These are phyloP conservation scores for Heterodera schachtii DNA, from an alignment of 1,140 invertebrate species.

Conservation along the genomic window DNA sequence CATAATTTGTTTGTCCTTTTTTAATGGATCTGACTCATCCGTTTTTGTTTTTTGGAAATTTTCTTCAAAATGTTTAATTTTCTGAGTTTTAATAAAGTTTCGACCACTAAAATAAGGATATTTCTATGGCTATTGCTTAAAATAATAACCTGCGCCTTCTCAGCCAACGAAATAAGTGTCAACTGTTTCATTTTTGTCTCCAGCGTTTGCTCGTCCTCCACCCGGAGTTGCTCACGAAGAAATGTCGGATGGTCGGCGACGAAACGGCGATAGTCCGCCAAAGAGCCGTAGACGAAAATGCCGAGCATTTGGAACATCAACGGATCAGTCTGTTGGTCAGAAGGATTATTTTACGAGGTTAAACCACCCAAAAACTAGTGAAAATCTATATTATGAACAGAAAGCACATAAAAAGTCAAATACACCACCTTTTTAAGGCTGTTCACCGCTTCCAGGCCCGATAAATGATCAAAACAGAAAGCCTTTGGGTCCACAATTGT, in stretches of 20 bases:
- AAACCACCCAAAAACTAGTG: slow-evolving; percentile 2
- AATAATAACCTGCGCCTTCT: slow-evolving; percentile 51
- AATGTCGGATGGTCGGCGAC: slow-evolving; percentile 55
- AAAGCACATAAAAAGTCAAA: too few relatives aligned
- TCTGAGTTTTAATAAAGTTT: too few relatives aligned
- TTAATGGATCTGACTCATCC: too few relatives aligned
- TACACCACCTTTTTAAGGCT: slow-evolving; percentile 5
- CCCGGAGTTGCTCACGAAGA: slow-evolving; percentile 51
- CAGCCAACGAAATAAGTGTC: slow-evolving; percentile 61
- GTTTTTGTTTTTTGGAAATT: background rate
- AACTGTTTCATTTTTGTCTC: slow-evolving; percentile 63
- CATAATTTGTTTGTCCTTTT: too few relatives aligned
- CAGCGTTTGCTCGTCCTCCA: slow-evolving; percentile 49
- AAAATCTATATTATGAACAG: background rate
- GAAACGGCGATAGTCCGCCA: slow-evolving; percentile 56
- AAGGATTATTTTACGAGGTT: too few relatives aligned
- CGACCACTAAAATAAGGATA: background rate
- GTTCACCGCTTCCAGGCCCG: slow-evolving; percentile 53
- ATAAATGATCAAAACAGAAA: slow-evolving; percentile 61
- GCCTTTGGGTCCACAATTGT: slow-evolving; percentile 58
- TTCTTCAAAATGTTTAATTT: background rate
- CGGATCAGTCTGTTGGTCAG: slow-evolving; percentile 39
- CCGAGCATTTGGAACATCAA: slow-evolving; percentile 53
- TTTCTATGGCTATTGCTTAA: background rate
- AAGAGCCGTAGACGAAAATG: slow-evolving; percentile 54